These are phyloP conservation scores for Micrasema minimum DNA, from an alignment of 1,140 invertebrate genomes.

Conservation along the genomic window DNA sequence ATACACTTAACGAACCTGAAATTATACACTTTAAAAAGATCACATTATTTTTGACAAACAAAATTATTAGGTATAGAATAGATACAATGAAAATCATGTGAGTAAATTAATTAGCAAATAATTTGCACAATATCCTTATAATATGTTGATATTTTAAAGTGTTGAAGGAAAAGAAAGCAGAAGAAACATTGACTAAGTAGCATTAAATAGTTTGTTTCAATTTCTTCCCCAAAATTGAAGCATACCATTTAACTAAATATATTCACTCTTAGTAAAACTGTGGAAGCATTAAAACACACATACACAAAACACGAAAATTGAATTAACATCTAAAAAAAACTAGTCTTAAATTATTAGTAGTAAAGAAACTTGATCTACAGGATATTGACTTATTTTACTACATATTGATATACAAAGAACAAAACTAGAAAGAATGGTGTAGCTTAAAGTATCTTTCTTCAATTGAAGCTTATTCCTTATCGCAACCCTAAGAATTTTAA, in stretches of 20 bases:
- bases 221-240: conserved; percentile 54
- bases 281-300: conserved; percentile 53
- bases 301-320: conserved; percentile 46
- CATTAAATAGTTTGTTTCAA: conserved; percentile 50
- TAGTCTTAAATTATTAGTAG: conserved; percentile 44
- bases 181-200: conserved; percentile 23
- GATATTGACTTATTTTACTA: conserved; percentile 41
- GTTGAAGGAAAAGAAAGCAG: conserved; percentile 10
- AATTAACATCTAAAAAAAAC: conserved; percentile 45
- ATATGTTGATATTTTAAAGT: conserved; percentile 3
- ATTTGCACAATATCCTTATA: not conserved
- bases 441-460: conserved; percentile 48
- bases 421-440: conserved; percentile 49
- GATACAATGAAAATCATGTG: not conserved
- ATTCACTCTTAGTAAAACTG: conserved; percentile 44
- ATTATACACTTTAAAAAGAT: conserved; percentile 22
- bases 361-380: conserved; percentile 51
- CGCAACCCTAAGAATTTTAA: conserved; percentile 49
- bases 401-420: conserved; percentile 47
- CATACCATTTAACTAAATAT: conserved; percentile 46
- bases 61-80: not conserved
- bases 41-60: conserved; percentile 12
- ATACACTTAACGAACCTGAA: conserved; percentile 28
- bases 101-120: not conserved
- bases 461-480: conserved; percentile 48